Base-by-base conservation (phyloP, 2,113 vertebrate species). In the Xenus cinereus region DNA sequence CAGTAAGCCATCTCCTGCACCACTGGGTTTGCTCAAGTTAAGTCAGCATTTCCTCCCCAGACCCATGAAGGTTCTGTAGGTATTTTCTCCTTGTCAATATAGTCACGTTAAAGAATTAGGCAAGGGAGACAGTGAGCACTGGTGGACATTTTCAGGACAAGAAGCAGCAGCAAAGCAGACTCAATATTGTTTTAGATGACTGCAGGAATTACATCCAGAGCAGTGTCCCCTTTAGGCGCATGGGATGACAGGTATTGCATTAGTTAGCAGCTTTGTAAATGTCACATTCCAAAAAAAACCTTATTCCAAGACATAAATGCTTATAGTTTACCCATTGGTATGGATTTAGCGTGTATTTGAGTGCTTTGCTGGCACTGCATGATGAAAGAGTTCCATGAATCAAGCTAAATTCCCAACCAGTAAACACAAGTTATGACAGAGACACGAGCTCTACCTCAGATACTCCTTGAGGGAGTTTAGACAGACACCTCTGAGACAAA, bases 111-210 rank as follows among this genome's bases (percentile, higher is more conserved):
- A 67, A 91, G 16, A 75, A 54, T 48, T 43, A 72, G 22, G 11
- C 26, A 51, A 30, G 64, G 60, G 30, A 24, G 37, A 64, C 0
- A 2, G 4, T 35, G n/a, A 56, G 10, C 0, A 0, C 46, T 69
- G 27, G 60, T 22, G 43, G 62, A 75, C 19, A 30, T 59, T 54
- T 85, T 88, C 67, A 84, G 50, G 66, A 85, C 35, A 87, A 71
- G 32, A 14, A 59, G 14, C 33, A 87, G 68, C 46, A 74, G n/a
- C 45, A 80, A 77, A 77, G 35, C 26, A n/a, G 32, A 53, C 6
- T 62, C 24, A 57, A 26, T 77, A 43, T 2, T 59, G 15, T 12
- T 73, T 67, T 60, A 86, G 51, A 9, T 74, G 28, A 54, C n/a
- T 20, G 23, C 2, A 89, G 50, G n/a, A 89, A 91, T 68, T 56